Evolutionary conservation across 2,888 invertebrate species (phyloP).

Genomic region (Napeogenes inachia): DNA sequence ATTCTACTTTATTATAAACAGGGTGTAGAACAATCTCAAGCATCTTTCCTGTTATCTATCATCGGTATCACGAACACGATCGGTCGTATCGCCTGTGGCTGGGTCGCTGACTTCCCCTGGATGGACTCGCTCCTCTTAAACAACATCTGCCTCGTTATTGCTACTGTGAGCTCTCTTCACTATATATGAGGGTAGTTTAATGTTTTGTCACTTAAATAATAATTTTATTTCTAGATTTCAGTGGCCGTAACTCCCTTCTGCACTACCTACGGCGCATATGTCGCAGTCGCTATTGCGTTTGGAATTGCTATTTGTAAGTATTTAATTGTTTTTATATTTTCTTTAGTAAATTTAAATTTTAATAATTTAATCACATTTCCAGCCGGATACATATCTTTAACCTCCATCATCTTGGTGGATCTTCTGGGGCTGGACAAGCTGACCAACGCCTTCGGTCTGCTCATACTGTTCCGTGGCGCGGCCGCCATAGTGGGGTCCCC

Average conservation of each 20-base stretch:
- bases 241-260: slow-evolving; percentile 92
- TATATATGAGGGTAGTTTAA: no score
- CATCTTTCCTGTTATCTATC: slow-evolving; percentile 86
- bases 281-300: slow-evolving; percentile 90
- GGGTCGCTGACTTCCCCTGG: slow-evolving; percentile 93
- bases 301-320: slow-evolving; percentile 93
- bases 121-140: slow-evolving; percentile 95
- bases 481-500: slow-evolving; percentile 93
- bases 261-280: slow-evolving; percentile 83
- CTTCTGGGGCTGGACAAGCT: slow-evolving; percentile 95
- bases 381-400: slow-evolving; percentile 98
- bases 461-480: slow-evolving; percentile 96
- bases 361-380: slow-evolving; percentile 38
- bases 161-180: slow-evolving; percentile 78
- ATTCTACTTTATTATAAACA: slow-evolving; percentile 45
- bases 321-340: neutral
- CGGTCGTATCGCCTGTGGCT: slow-evolving; percentile 93
- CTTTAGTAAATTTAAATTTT: neutral
- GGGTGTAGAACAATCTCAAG: slow-evolving; percentile 84
- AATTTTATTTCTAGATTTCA: slow-evolving; percentile 62
- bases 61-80: slow-evolving; percentile 97
- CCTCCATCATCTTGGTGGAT: slow-evolving; percentile 98
- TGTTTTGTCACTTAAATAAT: neutral
- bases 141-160: slow-evolving; percentile 93
- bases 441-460: slow-evolving; percentile 97